Base-by-base conservation (phyloP, 1,140 invertebrate species). In the Leptoteleia sp. region DNA sequence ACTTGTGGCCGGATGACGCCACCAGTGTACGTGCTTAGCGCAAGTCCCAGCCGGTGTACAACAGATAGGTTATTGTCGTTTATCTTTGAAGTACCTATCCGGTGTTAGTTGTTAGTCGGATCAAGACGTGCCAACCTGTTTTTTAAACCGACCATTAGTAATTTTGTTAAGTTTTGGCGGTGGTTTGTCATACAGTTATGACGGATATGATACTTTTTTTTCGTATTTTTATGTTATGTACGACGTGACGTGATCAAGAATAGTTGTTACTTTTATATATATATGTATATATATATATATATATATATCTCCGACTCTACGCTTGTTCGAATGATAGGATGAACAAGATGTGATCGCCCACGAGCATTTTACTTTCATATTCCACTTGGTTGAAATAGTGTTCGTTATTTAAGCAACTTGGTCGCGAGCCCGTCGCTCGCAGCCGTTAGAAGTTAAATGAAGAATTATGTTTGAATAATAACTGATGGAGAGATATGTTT, bases 51-150 rank as follows among this genome's bases (percentile, higher is more conserved):
- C 70, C 70, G 77, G 70, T 79, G 82, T 85, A 72, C 82, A 79
- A 79, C 79, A 81, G 80, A 83, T 82, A 82, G 80, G 81, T 81
- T 83, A 83, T 82, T 82, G 78, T 82, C 77, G 80, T 57, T 79
- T 82, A 81, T 80, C 80, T 80, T 81, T 85, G 83, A 82, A 83
- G 80, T 83, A 86, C 81, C 84, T 86, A 87, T 85, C 83, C 81
- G 81, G 75, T 85, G 84, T 87, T 87, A 87, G 84, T 87, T 80
- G 84, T 87, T 87, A 87, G 84, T 85, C 81, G 81, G 81, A 86
- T 87, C 84, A 85, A 83, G 84, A 87, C 84, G 85, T 81, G 84
- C 84, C 84, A 87, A 86, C 85, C 85, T 87, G 84, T 81, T 82
- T 81, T 83, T 84, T 81, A 84, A 84, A 80, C 81, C 80, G 76